These are phyloP conservation scores for Cephus pulcher DNA, from an alignment of 2,888 invertebrate genomes.

Conservation along the genomic window DNA sequence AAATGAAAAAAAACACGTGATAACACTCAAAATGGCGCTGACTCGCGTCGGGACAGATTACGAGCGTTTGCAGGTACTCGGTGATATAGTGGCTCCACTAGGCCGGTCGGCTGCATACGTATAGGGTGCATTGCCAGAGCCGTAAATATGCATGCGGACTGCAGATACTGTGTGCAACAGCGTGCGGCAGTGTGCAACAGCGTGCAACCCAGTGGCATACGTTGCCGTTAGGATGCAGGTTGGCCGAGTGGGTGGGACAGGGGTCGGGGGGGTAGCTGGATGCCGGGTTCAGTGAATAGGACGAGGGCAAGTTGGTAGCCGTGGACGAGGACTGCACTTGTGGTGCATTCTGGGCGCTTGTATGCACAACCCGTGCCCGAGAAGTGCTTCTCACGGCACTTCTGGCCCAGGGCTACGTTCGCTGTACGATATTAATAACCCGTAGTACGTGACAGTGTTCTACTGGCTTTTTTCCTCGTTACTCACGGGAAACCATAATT, in stretches of 20 bases:
- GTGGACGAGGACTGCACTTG: background rate
- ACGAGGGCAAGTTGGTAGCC: background rate
- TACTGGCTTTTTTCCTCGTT: background rate
- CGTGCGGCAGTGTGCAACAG: background rate
- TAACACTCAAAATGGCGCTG: background rate
- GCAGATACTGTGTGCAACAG: constrained; percentile 2
- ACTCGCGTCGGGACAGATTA: background rate
- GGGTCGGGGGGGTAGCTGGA: background rate
- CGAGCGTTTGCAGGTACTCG: too few relatives aligned
- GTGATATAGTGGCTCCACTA: too few relatives aligned
- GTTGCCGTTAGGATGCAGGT: constrained; percentile 9
- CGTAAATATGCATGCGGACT: background rate
- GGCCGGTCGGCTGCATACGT: background rate
- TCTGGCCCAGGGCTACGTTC: background rate
- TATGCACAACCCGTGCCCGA: background rate
- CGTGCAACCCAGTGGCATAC: constrained; percentile 2
- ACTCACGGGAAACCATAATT: background rate
- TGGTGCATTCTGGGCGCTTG: background rate
- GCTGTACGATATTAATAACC: background rate
- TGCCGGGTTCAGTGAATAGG: background rate
- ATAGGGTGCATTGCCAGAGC: background rate
- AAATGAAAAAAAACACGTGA: too few relatives aligned
- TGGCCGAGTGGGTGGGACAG: background rate
- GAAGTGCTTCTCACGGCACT: background rate
- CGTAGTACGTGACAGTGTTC: background rate